Percentiles rank a stretch among this genome's conserved stretches.
phyloP scores from a whole-genome alignment of 1,140 invertebrate species.

The Eupristina koningsbergeri region DNA sequence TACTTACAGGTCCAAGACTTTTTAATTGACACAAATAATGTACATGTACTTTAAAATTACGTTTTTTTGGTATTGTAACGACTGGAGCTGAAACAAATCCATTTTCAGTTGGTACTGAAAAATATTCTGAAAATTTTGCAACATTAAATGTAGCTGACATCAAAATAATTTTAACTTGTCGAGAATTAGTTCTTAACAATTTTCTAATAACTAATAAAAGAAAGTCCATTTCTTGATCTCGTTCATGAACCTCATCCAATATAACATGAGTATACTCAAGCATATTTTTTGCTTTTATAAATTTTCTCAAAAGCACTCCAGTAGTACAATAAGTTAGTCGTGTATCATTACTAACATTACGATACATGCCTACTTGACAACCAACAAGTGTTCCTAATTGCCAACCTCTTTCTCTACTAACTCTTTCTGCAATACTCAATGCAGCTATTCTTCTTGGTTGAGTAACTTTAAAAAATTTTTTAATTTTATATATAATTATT shows the following conservation, averaged over 20 bases:
- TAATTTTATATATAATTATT: slow-evolving; percentile 26
- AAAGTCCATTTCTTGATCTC: slow-evolving; percentile 95
- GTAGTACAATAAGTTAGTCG: slow-evolving; percentile 91
- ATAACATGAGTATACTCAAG: slow-evolving; percentile 89
- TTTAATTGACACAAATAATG: slow-evolving; percentile 82
- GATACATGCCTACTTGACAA: slow-evolving; percentile 84
- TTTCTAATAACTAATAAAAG: slow-evolving; percentile 89
- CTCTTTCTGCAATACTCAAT: slow-evolving; percentile 84
- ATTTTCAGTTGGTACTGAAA: slow-evolving; percentile 75
- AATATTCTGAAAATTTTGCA: slow-evolving; percentile 83
- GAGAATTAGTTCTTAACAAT: slow-evolving; percentile 82
- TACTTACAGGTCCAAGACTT: slow-evolving; percentile 64
- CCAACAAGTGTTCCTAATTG: slow-evolving; percentile 85
- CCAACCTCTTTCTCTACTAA: slow-evolving; percentile 85
- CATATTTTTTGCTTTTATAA: slow-evolving; percentile 80
- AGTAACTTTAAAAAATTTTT: slow-evolving; percentile 76
- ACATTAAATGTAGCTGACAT: slow-evolving; percentile 92
- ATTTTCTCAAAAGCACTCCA: slow-evolving; percentile 81
- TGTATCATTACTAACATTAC: slow-evolving; percentile 79
- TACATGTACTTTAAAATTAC: slow-evolving; percentile 75
- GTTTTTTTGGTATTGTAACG: slow-evolving; percentile 74
- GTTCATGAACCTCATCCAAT: slow-evolving; percentile 96
- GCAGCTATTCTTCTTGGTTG: slow-evolving; percentile 91
- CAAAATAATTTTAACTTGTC: slow-evolving; percentile 83
- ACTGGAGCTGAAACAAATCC: slow-evolving; percentile 74